These are phyloP conservation scores for Dorcus parallelipipedus DNA, from an alignment of 2,888 invertebrate species.

Conservation along the genomic window DNA sequence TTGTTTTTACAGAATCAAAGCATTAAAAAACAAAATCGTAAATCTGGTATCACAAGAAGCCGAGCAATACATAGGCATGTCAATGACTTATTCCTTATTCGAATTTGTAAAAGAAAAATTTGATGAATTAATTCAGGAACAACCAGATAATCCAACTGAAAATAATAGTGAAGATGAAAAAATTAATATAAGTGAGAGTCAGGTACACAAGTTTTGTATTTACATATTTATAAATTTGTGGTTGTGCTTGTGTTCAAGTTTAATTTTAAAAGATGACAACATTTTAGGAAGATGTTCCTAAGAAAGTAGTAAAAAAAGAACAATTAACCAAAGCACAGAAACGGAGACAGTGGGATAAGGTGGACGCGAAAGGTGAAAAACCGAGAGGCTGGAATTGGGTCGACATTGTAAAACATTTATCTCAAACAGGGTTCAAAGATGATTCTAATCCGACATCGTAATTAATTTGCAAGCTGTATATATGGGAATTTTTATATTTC, in stretches of 20 bases:
- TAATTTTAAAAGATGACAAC: not conserved
- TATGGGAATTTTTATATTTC: conserved; percentile 22
- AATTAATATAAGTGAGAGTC: conserved; percentile 45
- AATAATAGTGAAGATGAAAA: conserved; percentile 50
- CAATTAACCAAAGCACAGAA: conserved; percentile 91
- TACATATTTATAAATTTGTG: not conserved
- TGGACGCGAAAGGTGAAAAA: conserved; percentile 76
- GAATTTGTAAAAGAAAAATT: conserved; percentile 85
- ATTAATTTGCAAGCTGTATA: conserved; percentile 21
- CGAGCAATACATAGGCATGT: conserved; percentile 80
- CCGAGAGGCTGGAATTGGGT: conserved; percentile 94
- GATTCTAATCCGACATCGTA: conserved; percentile 37
- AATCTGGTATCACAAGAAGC: conserved; percentile 65
- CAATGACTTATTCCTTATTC: conserved; percentile 93
- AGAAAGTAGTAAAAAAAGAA: conserved; percentile 70
- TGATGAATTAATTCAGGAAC: conserved; percentile 65
- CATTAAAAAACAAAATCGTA: conserved; percentile 69
- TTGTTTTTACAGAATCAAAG: conserved; percentile 54
- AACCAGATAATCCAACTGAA: conserved; percentile 58
- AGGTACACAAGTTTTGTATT: conserved; percentile 15
- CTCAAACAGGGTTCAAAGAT: conserved; percentile 67
- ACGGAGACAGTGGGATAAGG: conserved; percentile 79
- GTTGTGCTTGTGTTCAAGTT: not conserved
- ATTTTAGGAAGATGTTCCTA: conserved; percentile 47
- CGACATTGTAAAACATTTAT: conserved; percentile 92